phyloP scores from a whole-genome alignment of 2,797 vertebrate species.

The Geotrypetes seraphini region DNA sequence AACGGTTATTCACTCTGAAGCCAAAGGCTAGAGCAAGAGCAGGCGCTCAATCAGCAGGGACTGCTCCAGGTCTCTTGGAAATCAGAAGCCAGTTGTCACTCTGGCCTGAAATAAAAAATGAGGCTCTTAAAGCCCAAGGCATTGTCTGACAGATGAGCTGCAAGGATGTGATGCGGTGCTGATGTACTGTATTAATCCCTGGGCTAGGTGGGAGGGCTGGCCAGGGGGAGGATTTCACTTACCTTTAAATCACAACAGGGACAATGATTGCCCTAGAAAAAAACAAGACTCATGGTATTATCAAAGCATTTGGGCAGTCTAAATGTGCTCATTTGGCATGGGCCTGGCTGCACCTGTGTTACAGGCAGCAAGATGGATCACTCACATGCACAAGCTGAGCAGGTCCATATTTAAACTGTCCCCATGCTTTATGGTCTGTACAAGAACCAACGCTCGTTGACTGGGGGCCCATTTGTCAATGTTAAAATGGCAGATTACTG shows the following conservation, averaged over 20 bases:
- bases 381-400: conserved; percentile 63
- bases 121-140: no score
- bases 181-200: no score
- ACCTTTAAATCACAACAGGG: fast-evolving
- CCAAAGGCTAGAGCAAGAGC: no score
- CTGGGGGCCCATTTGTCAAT: conserved; percentile 66
- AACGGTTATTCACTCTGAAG: no score
- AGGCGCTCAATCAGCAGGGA: no score
- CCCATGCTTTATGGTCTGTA: conserved; percentile 83
- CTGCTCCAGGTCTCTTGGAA: no score
- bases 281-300: conserved; percentile 10
- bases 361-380: conserved; percentile 58
- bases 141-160: no score
- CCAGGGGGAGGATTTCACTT: no score
- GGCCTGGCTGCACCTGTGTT: conserved; percentile 55
- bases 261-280: fast-evolving
- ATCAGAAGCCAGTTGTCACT: no score
- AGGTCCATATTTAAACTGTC: conserved; percentile 92
- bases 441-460: conserved; percentile 50
- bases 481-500: conserved; percentile 82
- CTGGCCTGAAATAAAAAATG: no score
- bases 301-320: conserved; percentile 49
- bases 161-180: no score
- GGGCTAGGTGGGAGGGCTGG: no score
- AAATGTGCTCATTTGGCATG: conserved; percentile 72